Evolutionary conservation across 2,113 vertebrate genomes (phyloP), one percentile per base, ranked within the genome.

Genomic region (Lampris megalopsis): DNA sequence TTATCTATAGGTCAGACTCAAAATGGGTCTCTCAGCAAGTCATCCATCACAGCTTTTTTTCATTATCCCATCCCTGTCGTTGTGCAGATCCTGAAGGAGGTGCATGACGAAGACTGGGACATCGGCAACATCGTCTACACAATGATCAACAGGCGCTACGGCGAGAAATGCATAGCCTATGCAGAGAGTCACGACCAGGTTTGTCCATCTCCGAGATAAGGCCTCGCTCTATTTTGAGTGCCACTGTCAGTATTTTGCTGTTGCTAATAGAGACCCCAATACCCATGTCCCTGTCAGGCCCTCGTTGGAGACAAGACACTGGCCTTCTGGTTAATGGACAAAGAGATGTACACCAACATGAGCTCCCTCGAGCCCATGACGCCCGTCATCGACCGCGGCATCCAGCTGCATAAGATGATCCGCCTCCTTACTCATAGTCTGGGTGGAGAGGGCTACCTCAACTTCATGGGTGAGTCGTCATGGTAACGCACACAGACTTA

Each of bases 341-440:
- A 97, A 54, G 97, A 99, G 91, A 99, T 99, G 98, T 99, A 99
- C 83, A 97, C 96, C 75, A 97, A 96, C 92, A 99, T 99, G 98
- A 97, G 97, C 49, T 71, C 95, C 80, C 0, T 93, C 54, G 80
- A 88, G 40, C 95, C 97, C 52, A 94, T 99, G 88, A 97, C 96
- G 0, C 47, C 95, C 4, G 49, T 98, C 79, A 97, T 99, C 56
- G 97, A 99, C 90, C 97, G 98, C 24, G 98, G 98, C 79, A 95
- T 99, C 67, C 98, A 99, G 90, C 95, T 99, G 77, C 98, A 99
- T 86, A 99, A 99, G 91, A 98, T 99, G 97, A 98, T 99, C 74
- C 97, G 98, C 50, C 96, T 99, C 78, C 94, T 99, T 87, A 98
- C 97, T 63, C 98, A 99, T 9, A 71, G 89, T 1, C 93, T 99